Evolutionary conservation across 2,113 vertebrate genomes (phyloP).

Genomic region (Indicator indicator): DNA sequence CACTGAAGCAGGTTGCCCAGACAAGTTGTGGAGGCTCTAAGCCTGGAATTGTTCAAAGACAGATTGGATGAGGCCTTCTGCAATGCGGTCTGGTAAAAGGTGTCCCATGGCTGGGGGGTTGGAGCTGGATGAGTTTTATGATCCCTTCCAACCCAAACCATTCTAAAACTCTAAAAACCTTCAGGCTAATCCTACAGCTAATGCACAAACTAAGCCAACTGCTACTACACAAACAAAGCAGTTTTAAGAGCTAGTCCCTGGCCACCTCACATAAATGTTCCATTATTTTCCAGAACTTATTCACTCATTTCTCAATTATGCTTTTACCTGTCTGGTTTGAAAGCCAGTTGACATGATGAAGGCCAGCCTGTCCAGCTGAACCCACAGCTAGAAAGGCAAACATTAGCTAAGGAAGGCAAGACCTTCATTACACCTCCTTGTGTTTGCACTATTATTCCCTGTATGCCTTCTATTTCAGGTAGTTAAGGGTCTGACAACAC

Average conservation of each 20-base stretch:
- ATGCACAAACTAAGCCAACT: background rate
- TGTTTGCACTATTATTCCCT: slow-evolving; percentile 18
- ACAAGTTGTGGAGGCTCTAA: too few relatives aligned
- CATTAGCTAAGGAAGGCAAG: background rate
- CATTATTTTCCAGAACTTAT: background rate
- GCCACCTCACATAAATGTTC: background rate
- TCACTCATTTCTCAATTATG: background rate
- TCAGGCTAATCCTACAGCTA: background rate
- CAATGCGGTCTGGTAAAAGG: too few relatives aligned
- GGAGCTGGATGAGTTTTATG: too few relatives aligned
- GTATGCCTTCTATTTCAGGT: background rate
- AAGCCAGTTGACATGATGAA: background rate
- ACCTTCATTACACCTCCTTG: background rate
- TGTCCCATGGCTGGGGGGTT: too few relatives aligned
- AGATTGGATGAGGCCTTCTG: too few relatives aligned
- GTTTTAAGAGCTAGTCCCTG: background rate
- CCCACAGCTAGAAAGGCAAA: slow-evolving; percentile 11
- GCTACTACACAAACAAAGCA: background rate
- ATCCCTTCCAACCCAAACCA: too few relatives aligned
- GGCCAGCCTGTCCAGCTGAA: background rate
- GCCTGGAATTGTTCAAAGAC: too few relatives aligned
- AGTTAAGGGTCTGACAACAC: background rate
- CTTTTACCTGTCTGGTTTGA: background rate
- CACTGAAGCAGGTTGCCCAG: too few relatives aligned
- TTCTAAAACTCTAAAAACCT: background rate